phyloP scores from a whole-genome alignment of 2,113 vertebrate genomes.

The Hippocampus mohnikei region DNA sequence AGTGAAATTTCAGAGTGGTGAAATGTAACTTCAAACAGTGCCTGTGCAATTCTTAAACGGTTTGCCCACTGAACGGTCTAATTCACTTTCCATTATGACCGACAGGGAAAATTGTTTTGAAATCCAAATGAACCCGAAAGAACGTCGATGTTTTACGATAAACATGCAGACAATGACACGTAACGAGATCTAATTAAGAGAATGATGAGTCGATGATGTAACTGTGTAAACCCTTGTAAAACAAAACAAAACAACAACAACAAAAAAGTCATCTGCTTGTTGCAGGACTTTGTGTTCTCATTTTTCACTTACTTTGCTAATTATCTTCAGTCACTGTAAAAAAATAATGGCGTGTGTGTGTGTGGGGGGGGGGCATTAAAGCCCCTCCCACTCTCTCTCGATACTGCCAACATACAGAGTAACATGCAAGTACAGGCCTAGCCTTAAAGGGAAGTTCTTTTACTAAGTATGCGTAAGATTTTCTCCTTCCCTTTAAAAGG shows the following conservation, averaged over 20 bases:
- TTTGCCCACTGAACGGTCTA: background rate
- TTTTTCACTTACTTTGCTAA: slow-evolving; percentile 53
- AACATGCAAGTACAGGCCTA: background rate
- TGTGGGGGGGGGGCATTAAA: background rate
- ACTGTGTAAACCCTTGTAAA: background rate
- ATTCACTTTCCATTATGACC: background rate
- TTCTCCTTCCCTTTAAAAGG: slow-evolving; percentile 1
- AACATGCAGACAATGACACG: background rate
- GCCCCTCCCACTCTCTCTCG: background rate
- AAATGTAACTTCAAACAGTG: background rate
- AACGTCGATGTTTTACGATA: background rate
- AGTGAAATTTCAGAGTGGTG: too few relatives aligned
- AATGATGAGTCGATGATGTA: background rate
- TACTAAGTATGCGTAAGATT: background rate
- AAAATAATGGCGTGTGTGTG: slow-evolving; percentile 2
- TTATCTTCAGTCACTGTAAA: slow-evolving; percentile 12
- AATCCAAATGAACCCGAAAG: background rate
- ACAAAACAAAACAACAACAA: background rate
- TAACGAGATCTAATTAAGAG: background rate
- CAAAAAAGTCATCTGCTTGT: background rate
- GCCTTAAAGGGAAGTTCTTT: background rate
- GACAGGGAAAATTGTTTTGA: background rate
- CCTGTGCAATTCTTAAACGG: background rate
- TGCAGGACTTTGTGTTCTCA: slow-evolving; percentile 43
- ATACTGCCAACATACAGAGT: background rate